Percentiles rank a stretch among this genome's conserved stretches.
These are phyloP conservation scores for Proterorhinus semilunaris DNA, from an alignment of 2,113 vertebrate species.

Conservation along the genomic window DNA sequence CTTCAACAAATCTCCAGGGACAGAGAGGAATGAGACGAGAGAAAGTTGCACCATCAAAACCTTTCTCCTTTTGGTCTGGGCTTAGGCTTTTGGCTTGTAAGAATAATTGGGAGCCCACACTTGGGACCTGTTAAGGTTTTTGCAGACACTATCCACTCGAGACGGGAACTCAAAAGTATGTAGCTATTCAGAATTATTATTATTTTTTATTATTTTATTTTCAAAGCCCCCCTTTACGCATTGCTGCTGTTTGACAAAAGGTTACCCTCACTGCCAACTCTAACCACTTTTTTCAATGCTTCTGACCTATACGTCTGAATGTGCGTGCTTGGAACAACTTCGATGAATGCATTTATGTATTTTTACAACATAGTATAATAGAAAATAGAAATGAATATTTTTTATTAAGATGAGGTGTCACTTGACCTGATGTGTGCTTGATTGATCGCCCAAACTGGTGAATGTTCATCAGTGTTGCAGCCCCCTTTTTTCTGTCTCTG, in stretches of 20 bases:
- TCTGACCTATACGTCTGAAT: slow-evolving; percentile 17
- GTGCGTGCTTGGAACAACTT: slow-evolving; percentile 39
- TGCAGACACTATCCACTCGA: background rate
- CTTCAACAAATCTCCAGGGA: slow-evolving; percentile 7
- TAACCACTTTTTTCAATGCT: slow-evolving; percentile 54
- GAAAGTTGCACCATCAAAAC: slow-evolving; percentile 21
- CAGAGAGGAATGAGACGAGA: background rate
- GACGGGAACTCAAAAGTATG: slow-evolving; percentile 16
- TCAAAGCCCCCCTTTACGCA: slow-evolving; percentile 19
- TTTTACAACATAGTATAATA: slow-evolving; percentile 63
- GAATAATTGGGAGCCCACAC: slow-evolving; percentile 21
- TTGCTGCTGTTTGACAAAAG: slow-evolving; percentile 64
- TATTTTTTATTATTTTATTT: background rate
- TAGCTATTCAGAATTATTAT: background rate
- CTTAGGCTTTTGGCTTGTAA: slow-evolving; percentile 17
- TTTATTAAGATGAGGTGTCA: slow-evolving; percentile 57
- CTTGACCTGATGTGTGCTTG: slow-evolving; percentile 33
- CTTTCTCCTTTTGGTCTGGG: slow-evolving; percentile 22
- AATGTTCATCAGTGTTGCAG: slow-evolving; percentile 31
- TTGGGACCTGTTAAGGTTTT: slow-evolving; percentile 13
- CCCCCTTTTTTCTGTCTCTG: slow-evolving; percentile 31
- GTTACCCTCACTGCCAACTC: slow-evolving; percentile 58
- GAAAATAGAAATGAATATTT: slow-evolving; percentile 57
- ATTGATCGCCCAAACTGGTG: slow-evolving; percentile 28
- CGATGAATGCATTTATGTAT: slow-evolving; percentile 57